A percentile compares a stretch with the other conserved stretches of the same genome.
phyloP scores from a whole-genome alignment of 1,140 invertebrate species.

The Calliphora vicina region DNA sequence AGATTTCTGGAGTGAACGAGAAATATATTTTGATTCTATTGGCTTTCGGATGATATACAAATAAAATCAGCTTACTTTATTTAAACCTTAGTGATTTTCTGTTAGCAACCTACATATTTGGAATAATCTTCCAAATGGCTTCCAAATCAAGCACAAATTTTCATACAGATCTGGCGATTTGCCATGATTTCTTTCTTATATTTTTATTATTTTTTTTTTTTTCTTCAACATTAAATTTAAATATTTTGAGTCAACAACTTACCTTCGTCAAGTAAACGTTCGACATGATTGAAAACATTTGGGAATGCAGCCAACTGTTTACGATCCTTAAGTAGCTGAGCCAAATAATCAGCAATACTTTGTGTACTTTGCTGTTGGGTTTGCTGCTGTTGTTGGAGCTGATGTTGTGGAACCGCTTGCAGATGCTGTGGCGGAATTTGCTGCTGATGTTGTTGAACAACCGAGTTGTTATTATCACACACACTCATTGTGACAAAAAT shows the following conservation, averaged over 20 bases:
- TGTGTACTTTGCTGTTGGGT: slow-evolving; percentile 79
- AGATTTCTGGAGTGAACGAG: no score
- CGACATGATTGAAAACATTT: slow-evolving; percentile 99
- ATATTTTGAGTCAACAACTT: slow-evolving; percentile 36
- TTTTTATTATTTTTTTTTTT: neutral
- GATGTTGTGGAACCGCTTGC: slow-evolving; percentile 40
- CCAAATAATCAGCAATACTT: slow-evolving; percentile 98
- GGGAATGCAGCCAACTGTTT: slow-evolving; percentile 99
- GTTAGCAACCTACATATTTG: no score
- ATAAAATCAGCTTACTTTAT: no score
- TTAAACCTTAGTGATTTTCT: no score
- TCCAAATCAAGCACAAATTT: no score
- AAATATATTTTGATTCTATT: no score
- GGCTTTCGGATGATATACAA: no score
- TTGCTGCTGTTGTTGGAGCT: slow-evolving; percentile 53
- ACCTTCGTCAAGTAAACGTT: slow-evolving; percentile 99
- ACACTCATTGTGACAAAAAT: slow-evolving; percentile 67
- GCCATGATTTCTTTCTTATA: no score
- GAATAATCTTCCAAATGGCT: no score
- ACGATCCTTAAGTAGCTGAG: slow-evolving; percentile 99
- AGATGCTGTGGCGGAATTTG: slow-evolving; percentile 39
- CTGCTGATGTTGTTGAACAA: slow-evolving; percentile 50
- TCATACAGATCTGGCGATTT: no score
- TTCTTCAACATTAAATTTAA: neutral
- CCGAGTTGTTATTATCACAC: slow-evolving; percentile 71